Conservation (phyloP, 2,888 invertebrate genomes). For the Bedellia somnulentella region DNA sequence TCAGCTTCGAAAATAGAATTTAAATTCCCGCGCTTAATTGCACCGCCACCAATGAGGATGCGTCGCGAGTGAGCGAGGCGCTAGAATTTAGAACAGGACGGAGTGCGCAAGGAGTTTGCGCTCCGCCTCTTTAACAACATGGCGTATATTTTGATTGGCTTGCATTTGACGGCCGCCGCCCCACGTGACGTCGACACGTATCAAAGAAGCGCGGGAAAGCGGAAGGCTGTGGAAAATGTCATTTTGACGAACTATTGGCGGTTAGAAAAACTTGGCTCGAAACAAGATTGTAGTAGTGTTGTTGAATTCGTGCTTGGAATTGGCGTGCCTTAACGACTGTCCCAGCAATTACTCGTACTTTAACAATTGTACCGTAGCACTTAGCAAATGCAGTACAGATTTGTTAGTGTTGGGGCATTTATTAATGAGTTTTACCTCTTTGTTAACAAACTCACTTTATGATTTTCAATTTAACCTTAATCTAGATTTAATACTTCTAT, state of each 20-base stretch:
- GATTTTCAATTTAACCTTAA: no score
- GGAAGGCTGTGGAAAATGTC: constrained; percentile 6
- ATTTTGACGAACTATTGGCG: constrained; percentile 5
- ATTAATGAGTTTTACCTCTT: no score
- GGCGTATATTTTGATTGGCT: constrained; percentile 66
- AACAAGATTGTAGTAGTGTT: no score
- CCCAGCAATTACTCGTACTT: no score
- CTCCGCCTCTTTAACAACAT: constrained; percentile 68
- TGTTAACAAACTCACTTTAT: no score
- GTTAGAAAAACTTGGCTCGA: constrained; percentile 36
- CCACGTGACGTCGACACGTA: constrained; percentile 21
- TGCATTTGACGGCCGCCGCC: constrained; percentile 34
- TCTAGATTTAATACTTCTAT: no score
- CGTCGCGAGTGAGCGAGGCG: constrained; percentile 32
- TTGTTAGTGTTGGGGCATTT: no score
- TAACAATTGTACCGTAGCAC: no score
- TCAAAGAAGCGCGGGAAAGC: constrained; percentile 32
- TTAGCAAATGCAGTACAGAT: no score
- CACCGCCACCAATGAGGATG: constrained; percentile 46
- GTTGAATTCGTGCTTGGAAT: no score
- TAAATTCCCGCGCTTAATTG: constrained; percentile 59
- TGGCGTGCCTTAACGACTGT: no score
- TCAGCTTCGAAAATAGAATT: constrained; percentile 55
- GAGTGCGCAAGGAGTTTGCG: constrained; percentile 21
- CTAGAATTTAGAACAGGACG: constrained; percentile 24